These are phyloP conservation scores for Gallinago jamesoni DNA, from an alignment of 2,113 vertebrate genomes.

Conservation along the genomic window DNA sequence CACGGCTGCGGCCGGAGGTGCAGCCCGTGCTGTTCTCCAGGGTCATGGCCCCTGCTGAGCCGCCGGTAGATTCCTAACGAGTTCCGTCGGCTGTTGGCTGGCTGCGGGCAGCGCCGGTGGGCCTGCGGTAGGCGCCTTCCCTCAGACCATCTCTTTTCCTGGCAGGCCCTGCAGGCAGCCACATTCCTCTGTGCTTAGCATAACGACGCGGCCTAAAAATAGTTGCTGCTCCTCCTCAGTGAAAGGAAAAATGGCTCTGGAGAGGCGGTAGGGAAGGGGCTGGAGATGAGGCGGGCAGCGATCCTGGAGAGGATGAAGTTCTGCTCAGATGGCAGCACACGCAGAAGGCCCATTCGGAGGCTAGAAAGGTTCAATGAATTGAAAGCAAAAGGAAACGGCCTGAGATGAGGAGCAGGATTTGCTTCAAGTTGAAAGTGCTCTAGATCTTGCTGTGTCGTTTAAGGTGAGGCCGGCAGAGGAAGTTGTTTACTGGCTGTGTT, in stretches of 20 bases:
- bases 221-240: rapidly evolving
- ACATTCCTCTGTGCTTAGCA: not conserved
- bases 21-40: not conserved
- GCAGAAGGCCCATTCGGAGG: rapidly evolving
- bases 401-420: not conserved
- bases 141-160: not conserved
- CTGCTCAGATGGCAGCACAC: rapidly evolving
- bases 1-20: rapidly evolving
- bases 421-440: not conserved
- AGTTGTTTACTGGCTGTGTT: rapidly evolving
- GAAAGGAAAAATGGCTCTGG: not conserved
- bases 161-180: not conserved
- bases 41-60: rapidly evolving
- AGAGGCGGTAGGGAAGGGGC: not conserved
- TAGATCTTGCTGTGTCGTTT: not conserved
- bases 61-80: rapidly evolving
- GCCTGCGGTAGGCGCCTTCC: not conserved
- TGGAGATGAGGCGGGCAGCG: rapidly evolving
- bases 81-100: not conserved
- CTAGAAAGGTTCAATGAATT: no score
- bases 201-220: not conserved
- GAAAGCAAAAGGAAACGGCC: not conserved
- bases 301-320: rapidly evolving
- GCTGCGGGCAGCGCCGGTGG: not conserved
- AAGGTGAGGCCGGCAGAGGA: not conserved